phyloP scores from a whole-genome alignment of 2,888 invertebrate species.

The Lithophane ornitopus region DNA sequence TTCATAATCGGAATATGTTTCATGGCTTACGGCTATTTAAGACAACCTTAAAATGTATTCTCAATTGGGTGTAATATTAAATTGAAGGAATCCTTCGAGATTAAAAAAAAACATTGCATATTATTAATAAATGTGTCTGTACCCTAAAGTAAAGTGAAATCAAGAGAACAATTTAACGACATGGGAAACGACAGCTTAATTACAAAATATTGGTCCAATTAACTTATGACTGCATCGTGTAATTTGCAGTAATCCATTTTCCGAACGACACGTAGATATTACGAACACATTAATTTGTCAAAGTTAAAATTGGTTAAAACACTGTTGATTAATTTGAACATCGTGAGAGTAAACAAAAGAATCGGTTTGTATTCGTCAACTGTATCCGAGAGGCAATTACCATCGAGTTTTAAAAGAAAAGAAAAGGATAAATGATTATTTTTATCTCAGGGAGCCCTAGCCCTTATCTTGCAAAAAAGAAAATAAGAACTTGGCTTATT shows the following conservation, averaged over 20 bases:
- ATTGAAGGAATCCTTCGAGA: not conserved
- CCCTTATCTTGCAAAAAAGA: constrained; percentile 72
- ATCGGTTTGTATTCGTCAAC: constrained; percentile 58
- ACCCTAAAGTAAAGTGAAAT: not conserved
- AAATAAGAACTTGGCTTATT: constrained; percentile 57
- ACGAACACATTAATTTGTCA: constrained; percentile 38
- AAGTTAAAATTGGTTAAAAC: constrained; percentile 36
- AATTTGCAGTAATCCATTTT: constrained; percentile 45
- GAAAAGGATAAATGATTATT: constrained; percentile 75
- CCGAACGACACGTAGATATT: constrained; percentile 20
- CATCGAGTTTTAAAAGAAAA: constrained; percentile 67
- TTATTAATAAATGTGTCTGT: not conserved
- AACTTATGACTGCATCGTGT: constrained; percentile 36
- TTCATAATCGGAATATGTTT: constrained; percentile 31
- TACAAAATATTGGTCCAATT: constrained; percentile 39
- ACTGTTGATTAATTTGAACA: constrained; percentile 17
- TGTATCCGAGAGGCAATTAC: constrained; percentile 58
- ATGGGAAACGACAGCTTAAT: constrained; percentile 6
- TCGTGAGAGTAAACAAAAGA: constrained; percentile 47
- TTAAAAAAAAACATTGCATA: not conserved
- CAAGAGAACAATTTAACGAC: not conserved
- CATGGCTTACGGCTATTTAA: not conserved
- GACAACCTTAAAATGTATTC: not conserved
- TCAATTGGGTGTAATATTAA: not conserved
- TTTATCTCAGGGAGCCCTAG: constrained; percentile 74